Base-by-base conservation (phyloP, 2,113 vertebrate species). In the Pluvialis apricaria region DNA sequence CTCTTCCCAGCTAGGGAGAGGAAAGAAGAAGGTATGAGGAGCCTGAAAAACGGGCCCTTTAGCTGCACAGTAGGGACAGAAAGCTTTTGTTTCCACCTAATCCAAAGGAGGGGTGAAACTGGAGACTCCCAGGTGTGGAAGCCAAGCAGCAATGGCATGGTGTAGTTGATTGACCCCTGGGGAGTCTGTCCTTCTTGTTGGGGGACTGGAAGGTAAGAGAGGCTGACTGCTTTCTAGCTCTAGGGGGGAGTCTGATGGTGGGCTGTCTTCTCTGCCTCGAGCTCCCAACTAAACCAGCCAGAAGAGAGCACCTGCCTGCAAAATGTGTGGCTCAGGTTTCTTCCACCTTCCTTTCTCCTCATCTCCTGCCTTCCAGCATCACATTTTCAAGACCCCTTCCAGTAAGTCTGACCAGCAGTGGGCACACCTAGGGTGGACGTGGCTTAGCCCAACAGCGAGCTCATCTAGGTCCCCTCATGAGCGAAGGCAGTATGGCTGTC, bases 401-500 rank as follows among this genome's bases (percentile, higher is more conserved):
- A 34, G 7, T 22, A 62, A 79, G 36, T 10, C 11, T 58, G n/a
- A 18, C 15, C 29, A 64, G n/a, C 28, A 11, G 42, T 5, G 15
- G 44, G 25, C 45, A 75, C 20, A 65, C 9, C 16, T 18, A 15
- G 28, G 10, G 10, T 6, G 11, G 34, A 38, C 22, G 26, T 3
- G 3, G 20, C 22, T 88, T 45, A 65, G 29, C 19, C 40, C 49
- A 32, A 11, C 2, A 11, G 15, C 3, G 19, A 9, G 10, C 4
- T 12, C 0, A 0, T 31, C 49, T 26, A 47, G 29, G 47, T 24
- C 13, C 38, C 10, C 28, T 64, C 62, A 40, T 3, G 6, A 83
- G 8, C 1, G 1, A 57, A 34, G 14, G 26, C 9, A 44, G 80
- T 15, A 51, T 2, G 1, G 13, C 34, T 40, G 36, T 17, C 10